Conservation (phyloP, 2,888 invertebrate genomes). For the Philhelius pedissequus region DNA sequence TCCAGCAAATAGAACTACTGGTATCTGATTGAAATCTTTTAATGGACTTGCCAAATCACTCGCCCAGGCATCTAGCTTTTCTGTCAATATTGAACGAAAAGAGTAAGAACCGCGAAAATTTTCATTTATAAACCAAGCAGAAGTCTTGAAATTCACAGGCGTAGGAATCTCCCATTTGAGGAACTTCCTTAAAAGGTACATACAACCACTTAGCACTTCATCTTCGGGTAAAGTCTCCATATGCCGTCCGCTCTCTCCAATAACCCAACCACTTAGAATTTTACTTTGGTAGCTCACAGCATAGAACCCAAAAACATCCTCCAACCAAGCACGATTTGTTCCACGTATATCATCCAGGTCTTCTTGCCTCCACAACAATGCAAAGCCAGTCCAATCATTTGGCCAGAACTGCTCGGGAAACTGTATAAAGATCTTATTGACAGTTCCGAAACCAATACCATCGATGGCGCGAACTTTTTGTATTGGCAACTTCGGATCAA, state of each 20-base stretch:
- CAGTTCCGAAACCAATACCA: slow-evolving; percentile 82
- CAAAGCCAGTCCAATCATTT: slow-evolving; percentile 80
- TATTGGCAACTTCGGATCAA: slow-evolving; percentile 80
- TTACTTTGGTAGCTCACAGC: slow-evolving; percentile 82
- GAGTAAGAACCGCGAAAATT: slow-evolving; percentile 84
- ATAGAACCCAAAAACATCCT: slow-evolving; percentile 85
- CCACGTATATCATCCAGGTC: slow-evolving; percentile 77
- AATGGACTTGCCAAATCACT: slow-evolving; percentile 79
- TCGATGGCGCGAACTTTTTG: slow-evolving; percentile 80
- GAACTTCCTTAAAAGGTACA: slow-evolving; percentile 77
- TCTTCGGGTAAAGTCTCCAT: slow-evolving; percentile 83
- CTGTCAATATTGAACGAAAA: slow-evolving; percentile 82
- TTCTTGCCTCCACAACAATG: slow-evolving; percentile 81
- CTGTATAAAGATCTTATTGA: slow-evolving; percentile 83
- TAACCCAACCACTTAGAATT: slow-evolving; percentile 86
- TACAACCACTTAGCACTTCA: slow-evolving; percentile 76
- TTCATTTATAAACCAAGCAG: slow-evolving; percentile 83
- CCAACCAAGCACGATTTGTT: slow-evolving; percentile 81
- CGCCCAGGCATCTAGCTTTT: slow-evolving; percentile 81
- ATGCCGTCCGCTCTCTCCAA: slow-evolving; percentile 82
- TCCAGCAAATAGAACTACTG: slow-evolving; percentile 84
- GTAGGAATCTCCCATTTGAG: slow-evolving; percentile 75
- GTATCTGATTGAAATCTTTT: slow-evolving; percentile 74
- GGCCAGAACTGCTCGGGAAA: slow-evolving; percentile 83
- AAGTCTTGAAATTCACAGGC: slow-evolving; percentile 77